These are phyloP conservation scores for Mesocricetus auratus DNA, from an alignment of 2,113 vertebrate species.

Conservation along the genomic window DNA sequence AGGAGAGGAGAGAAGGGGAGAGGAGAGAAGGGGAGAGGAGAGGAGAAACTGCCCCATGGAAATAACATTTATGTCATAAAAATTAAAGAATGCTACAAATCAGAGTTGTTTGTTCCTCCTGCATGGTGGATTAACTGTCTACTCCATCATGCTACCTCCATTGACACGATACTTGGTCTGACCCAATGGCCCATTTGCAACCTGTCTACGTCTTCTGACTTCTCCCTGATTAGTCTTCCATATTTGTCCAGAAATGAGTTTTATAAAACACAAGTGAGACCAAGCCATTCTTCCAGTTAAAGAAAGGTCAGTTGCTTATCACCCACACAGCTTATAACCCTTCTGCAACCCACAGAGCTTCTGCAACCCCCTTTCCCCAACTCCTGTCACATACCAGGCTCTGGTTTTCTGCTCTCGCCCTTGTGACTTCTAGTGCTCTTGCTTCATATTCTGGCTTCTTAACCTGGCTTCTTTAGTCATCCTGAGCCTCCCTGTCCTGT, in stretches of 20 bases:
- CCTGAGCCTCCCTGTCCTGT: neutral
- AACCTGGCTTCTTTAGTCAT: neutral
- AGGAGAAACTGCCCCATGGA: neutral
- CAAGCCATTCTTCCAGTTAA: neutral
- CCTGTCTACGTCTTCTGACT: neutral
- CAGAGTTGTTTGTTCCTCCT: neutral
- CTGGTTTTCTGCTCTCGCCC: neutral
- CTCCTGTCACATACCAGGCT: neutral
- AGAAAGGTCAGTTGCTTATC: neutral
- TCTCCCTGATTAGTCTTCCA: neutral
- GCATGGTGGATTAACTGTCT: neutral
- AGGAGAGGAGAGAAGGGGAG: too few relatives aligned
- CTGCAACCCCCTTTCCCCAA: neutral
- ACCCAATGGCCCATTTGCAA: neutral
- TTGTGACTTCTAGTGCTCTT: neutral
- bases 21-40: too few relatives aligned
- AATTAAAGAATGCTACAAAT: neutral
- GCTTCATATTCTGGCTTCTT: neutral
- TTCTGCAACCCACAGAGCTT: neutral
- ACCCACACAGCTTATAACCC: neutral
- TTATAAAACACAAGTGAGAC: neutral
- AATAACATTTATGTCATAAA: neutral
- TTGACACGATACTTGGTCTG: neutral
- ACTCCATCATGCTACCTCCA: neutral
- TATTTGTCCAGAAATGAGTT: neutral